Conservation (phyloP, 2,797 vertebrate species). For the Pempheris klunzingeri region DNA sequence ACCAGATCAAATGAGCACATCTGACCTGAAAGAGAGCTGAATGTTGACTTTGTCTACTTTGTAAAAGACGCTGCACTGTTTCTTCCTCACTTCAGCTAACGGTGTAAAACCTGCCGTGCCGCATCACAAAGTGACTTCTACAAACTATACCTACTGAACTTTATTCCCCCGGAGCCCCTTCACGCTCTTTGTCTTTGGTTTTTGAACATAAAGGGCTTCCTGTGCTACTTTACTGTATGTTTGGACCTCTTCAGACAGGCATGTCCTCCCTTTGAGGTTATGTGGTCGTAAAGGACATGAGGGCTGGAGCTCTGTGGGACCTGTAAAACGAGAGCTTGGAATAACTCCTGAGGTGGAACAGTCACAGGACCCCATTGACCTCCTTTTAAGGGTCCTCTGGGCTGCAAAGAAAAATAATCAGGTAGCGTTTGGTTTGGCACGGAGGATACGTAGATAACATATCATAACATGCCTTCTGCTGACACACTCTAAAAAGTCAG, state of each 20-base stretch:
- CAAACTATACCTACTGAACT: slow-evolving; percentile 18
- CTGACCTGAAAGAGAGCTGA: slow-evolving; percentile 2
- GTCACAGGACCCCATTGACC: slow-evolving; percentile 28
- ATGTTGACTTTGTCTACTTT: slow-evolving; percentile 30
- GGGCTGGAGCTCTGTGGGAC: slow-evolving; percentile 38
- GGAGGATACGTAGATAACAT: slow-evolving; percentile 1
- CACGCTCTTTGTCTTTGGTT: slow-evolving; percentile 40
- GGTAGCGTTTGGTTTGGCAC: slow-evolving; percentile 32
- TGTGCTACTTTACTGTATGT: slow-evolving; percentile 49
- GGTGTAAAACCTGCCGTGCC: slow-evolving; percentile 26
- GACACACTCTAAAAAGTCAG: not conserved
- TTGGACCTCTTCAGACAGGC: slow-evolving; percentile 43
- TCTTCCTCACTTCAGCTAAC: slow-evolving; percentile 6
- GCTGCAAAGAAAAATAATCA: slow-evolving; percentile 45
- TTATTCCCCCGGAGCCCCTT: slow-evolving; percentile 29
- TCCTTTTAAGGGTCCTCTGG: slow-evolving; percentile 23
- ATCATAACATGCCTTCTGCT: slow-evolving; percentile 4
- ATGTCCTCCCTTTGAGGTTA: slow-evolving; percentile 52
- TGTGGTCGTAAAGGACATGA: slow-evolving; percentile 49
- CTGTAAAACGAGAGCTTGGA: slow-evolving; percentile 55
- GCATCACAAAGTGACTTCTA: slow-evolving; percentile 24
- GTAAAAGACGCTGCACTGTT: slow-evolving; percentile 8
- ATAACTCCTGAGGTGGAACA: slow-evolving; percentile 34
- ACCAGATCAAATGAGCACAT: not conserved
- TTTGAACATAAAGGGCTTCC: slow-evolving; percentile 51